Evolutionary conservation across 2,113 vertebrate genomes (phyloP), one percentile per base, ranked within the genome.

Genomic region (Narcine bancroftii): DNA sequence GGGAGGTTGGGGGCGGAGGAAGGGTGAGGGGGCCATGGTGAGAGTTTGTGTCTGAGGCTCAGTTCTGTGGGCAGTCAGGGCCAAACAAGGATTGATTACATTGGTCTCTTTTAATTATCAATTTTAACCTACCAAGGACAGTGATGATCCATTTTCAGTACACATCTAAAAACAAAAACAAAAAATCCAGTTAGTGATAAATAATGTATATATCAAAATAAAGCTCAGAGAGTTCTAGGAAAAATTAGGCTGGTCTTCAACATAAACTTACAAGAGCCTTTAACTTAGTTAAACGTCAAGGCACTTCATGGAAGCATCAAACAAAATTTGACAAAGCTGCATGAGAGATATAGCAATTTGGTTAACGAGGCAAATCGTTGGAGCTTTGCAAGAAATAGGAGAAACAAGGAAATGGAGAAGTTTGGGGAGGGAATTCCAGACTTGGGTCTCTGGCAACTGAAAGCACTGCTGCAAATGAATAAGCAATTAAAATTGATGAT

Each of bases 101-200:
- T n/a, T 17, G 24, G 24, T 71, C 26, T 47, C 21, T 91, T 39
- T 69, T 66, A 91, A 91, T 33, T 66, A 69, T 69, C 65, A 87
- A 36, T 60, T 87, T 36, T 92, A 29, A 96, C 97, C 93, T 96
- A 99, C 99, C 99, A 99, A 0, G 99, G 99, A 92, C 99, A 99
- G 93, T 99, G 99, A 95, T 99, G 99, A 95, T 99, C 99, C 99
- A 99, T 99, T 96, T 99, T 99, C 93, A 99, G 95, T 92, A 99
- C 97, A 79, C 99, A 99, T 92, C 98, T 99, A 94, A 56, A 92
- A 93, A 79, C 92, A 93, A 93, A 93, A 93, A 33, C 0, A 91
- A 85, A 53, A 45, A 45, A 69, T 47, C 65, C 21, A 47, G 39
- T 91, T 69, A 91, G 21, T 71, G 65, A 47, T 69, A 91, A 42